phyloP scores from a whole-genome alignment of 1,140 invertebrate species.

The Diorhabda sublineata region DNA sequence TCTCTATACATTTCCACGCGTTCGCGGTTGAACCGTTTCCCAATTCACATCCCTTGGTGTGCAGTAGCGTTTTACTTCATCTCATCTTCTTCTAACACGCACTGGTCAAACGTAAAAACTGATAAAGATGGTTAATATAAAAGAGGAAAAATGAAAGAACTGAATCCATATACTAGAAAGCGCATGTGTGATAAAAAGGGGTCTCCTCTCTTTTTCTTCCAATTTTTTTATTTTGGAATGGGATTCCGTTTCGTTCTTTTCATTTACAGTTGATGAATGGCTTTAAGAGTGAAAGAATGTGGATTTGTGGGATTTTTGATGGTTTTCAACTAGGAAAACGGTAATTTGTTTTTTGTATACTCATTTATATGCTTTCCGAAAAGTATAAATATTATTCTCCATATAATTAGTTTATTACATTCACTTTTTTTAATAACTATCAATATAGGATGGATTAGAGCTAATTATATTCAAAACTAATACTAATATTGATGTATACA shows the following conservation, averaged over 20 bases:
- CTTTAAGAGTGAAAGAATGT: conserved; percentile 15
- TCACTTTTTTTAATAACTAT: too few relatives aligned
- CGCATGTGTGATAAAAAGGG: conserved; percentile 36
- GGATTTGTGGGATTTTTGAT: background rate
- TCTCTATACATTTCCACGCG: background rate
- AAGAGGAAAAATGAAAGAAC: conserved; percentile 35
- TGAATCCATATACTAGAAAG: conserved; percentile 28
- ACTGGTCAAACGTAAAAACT: conserved; percentile 8
- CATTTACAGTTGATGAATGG: conserved; percentile 26
- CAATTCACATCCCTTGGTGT: background rate
- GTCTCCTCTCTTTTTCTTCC: conserved; percentile 22
- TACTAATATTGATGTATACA: too few relatives aligned
- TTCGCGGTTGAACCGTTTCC: background rate
- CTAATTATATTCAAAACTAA: too few relatives aligned
- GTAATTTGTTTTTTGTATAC: too few relatives aligned
- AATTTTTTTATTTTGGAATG: conserved; percentile 19
- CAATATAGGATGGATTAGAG: too few relatives aligned
- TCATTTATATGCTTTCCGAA: too few relatives aligned
- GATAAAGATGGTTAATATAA: conserved; percentile 30
- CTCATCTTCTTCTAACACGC: conserved; percentile 9
- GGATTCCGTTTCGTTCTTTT: conserved; percentile 13
- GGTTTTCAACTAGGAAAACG: background rate
- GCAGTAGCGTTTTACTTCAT: conserved; percentile 6
- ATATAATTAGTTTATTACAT: too few relatives aligned
- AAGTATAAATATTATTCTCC: too few relatives aligned